Evolutionary conservation across 2,888 invertebrate genomes (phyloP), one percentile per base, ranked within the genome.

Genomic region (Clitarchus hookeri): DNA sequence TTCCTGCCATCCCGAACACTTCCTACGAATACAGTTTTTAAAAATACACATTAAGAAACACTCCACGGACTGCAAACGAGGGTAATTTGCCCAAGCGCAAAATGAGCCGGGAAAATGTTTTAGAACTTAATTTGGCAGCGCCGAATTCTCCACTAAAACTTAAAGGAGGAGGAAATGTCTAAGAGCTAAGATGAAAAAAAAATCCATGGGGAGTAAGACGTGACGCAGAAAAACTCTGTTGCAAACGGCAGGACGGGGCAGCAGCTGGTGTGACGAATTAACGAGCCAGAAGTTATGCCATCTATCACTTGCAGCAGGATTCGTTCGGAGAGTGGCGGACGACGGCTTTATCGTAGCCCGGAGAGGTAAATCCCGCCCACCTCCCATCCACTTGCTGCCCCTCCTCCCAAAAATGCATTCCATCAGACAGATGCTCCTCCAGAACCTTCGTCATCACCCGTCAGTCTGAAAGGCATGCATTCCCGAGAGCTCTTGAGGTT

Each of bases 261-360:
- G 65, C 65, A 65, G 65, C 65, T 65, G 65, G 65, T 23, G 65
- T 65, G 65, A 65, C 65, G 65, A 65, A 65, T 65, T 65, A 65
- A 65, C 65, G 65, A 65, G 65, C 65, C 65, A 65, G 65, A 65
- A 65, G 65, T 65, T 65, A 19, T 8, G 65, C 65, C 65, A 65
- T 65, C 65, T 65, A 65, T 65, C 65, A 65, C 65, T 19, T 11
- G 65, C 13, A 65, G 65, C n/a, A 65, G 65, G 65, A 65, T 65
- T 65, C 65, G 65, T 19, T 65, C 65, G 65, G 16, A 65, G 65
- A 65, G 65, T 65, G 65, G 65, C n/a, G 65, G 65, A 65, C 13
- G 65, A 65, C 0, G 65, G 65, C 65, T 65, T 65, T 65, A 65
- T 65, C 65, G 23, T n/a, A 19, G 23, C 65, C 65, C 23, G 65